Conservation (phyloP, 1,140 invertebrate species). For the Melipona quadrifasciata region DNA sequence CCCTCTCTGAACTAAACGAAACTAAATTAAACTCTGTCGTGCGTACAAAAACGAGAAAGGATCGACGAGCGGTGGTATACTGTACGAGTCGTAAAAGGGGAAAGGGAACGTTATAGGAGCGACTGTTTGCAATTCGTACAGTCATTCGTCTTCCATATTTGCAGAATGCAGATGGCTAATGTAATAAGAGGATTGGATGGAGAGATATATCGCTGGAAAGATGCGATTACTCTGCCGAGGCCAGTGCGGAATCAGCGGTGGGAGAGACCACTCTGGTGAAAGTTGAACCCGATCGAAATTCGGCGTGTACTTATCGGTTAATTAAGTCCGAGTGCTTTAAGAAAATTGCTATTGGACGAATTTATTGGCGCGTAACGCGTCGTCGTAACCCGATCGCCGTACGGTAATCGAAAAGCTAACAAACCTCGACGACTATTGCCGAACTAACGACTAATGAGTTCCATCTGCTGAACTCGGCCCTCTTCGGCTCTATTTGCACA, state of each 20-base stretch:
- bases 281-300: not conserved
- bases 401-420: constrained; percentile 16
- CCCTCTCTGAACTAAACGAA: not conserved
- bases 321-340: not conserved
- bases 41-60: not conserved
- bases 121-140: not conserved
- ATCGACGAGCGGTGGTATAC: not conserved
- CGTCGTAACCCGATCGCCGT: not conserved
- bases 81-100: not conserved
- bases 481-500: not conserved
- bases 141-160: constrained; percentile 3
- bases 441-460: constrained; percentile 47
- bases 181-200: not conserved
- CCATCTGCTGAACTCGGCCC: not conserved
- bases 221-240: not conserved
- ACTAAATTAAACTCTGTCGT: not conserved
- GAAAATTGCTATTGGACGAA: constrained; percentile 1
- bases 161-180: not conserved
- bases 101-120: no score
- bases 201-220: not conserved
- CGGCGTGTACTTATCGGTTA: not conserved
- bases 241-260: not conserved
- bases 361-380: not conserved
- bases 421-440: constrained; percentile 35
- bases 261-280: not conserved